Conservation (phyloP, 1,140 invertebrate species). For the Drosophila persimilis region DNA sequence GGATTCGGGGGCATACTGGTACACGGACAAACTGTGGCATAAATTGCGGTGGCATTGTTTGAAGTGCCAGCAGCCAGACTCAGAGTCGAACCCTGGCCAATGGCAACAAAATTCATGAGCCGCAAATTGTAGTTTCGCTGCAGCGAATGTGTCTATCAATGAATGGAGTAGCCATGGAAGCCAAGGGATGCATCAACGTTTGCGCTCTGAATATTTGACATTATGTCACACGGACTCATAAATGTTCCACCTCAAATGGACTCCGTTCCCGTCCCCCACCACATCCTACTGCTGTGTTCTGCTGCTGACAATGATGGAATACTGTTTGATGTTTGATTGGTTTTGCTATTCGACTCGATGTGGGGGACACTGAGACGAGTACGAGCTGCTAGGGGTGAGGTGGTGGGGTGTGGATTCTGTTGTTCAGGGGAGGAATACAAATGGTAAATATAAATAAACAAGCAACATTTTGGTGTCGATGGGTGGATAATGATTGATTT, state of each 20-base stretch:
- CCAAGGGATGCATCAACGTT: conserved; percentile 27
- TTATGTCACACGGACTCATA: conserved; percentile 47
- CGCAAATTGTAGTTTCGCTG: conserved; percentile 54
- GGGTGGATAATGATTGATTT: conserved; percentile 30
- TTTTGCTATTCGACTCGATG: conserved; percentile 58
- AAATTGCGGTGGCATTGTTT: conserved; percentile 61
- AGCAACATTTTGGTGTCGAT: conserved; percentile 6
- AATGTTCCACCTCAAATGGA: conserved; percentile 38
- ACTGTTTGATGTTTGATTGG: conserved; percentile 62
- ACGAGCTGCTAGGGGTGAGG: neutral
- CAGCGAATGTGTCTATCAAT: conserved; percentile 18
- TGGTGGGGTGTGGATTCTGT: conserved; percentile 8
- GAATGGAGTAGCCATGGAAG: conserved; percentile 1
- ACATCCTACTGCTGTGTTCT: conserved; percentile 18
- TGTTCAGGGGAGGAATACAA: conserved; percentile 25
- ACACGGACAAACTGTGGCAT: conserved; percentile 58
- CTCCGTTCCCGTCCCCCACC: neutral
- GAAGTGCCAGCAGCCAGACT: conserved; percentile 22
- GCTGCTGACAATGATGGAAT: conserved; percentile 73
- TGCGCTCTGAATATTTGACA: conserved; percentile 58
- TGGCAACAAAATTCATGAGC: conserved; percentile 52
- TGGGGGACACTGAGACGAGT: conserved; percentile 40
- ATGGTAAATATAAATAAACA: conserved; percentile 45
- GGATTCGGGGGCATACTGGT: too few relatives aligned
- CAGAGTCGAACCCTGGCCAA: conserved; percentile 13